Percentiles rank a stretch among this genome's conserved stretches.
Conservation (phyloP, 2,888 invertebrate species). For the Caenorhabditis sinica region DNA sequence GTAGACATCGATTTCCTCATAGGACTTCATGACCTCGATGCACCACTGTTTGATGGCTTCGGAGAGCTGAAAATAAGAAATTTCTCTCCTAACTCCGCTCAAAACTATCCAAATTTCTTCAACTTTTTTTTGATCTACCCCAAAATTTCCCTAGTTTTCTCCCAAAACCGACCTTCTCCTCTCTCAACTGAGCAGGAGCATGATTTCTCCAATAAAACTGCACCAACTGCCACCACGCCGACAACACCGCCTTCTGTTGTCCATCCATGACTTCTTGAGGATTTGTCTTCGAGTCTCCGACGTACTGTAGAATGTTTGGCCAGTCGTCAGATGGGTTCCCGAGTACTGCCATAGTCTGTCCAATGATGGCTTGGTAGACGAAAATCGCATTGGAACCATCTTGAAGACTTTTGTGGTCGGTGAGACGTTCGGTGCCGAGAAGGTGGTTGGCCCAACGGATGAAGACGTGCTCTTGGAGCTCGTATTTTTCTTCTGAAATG, state of each 20-base stretch:
- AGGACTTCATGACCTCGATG: conserved; percentile 73
- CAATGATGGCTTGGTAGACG: conserved; percentile 62
- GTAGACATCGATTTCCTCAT: conserved; percentile 86
- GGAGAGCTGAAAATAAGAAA: conserved; percentile 66
- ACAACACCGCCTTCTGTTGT: conserved; percentile 73
- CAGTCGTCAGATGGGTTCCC: conserved; percentile 76
- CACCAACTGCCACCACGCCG: conserved; percentile 74
- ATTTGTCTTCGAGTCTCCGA: conserved; percentile 74
- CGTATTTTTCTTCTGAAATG: conserved; percentile 91
- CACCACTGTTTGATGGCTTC: conserved; percentile 82
- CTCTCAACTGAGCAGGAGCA: conserved; percentile 71
- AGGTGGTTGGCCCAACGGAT: conserved; percentile 89
- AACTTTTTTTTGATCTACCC: too few relatives aligned
- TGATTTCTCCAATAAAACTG: conserved; percentile 73
- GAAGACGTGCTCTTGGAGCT: conserved; percentile 95
- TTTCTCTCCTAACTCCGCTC: neutral
- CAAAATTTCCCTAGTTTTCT: too few relatives aligned
- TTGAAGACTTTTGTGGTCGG: conserved; percentile 52
- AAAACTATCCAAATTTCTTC: neutral
- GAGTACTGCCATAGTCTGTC: conserved; percentile 62
- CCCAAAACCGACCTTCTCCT: conserved; percentile 69
- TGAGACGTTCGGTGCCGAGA: conserved; percentile 88
- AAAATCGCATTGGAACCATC: conserved; percentile 61
- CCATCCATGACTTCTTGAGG: conserved; percentile 72
- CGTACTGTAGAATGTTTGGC: conserved; percentile 71